Conservation (phyloP, 2,797 vertebrate species). For the Lemur catta region DNA sequence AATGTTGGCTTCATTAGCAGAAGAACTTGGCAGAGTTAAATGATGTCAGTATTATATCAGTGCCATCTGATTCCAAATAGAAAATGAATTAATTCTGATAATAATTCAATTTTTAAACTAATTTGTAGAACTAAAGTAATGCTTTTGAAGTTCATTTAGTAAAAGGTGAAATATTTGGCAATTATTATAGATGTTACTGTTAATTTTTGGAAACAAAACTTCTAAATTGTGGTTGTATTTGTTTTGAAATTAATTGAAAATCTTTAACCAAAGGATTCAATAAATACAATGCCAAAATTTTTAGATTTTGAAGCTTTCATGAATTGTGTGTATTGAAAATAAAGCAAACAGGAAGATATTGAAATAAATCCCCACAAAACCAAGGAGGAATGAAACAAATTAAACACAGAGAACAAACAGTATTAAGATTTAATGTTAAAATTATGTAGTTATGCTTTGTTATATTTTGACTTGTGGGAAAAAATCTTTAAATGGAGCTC, state of each 20-base stretch:
- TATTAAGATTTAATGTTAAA: not conserved
- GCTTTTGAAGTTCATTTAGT: not conserved
- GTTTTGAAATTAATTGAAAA: not conserved
- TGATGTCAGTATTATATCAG: not conserved
- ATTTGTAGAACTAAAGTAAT: not conserved
- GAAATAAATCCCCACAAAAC: slow-evolving; percentile 7
- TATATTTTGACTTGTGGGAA: not conserved
- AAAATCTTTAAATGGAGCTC: not conserved
- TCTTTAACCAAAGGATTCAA: not conserved
- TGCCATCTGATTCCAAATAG: not conserved
- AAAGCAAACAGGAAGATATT: not conserved
- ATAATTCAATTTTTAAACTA: not conserved
- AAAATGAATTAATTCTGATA: not conserved
- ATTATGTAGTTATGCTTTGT: not conserved
- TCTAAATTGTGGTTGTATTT: not conserved
- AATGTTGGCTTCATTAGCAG: not conserved
- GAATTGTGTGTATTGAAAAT: not conserved
- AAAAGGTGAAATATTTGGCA: not conserved
- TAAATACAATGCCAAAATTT: not conserved
- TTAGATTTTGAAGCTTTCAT: not conserved
- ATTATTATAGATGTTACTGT: not conserved
- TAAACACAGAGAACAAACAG: not conserved
- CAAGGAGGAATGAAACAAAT: not conserved
- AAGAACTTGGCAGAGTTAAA: not conserved
- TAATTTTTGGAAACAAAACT: not conserved